Conservation (phyloP, 1,140 invertebrate genomes). For the Drosophila tani region DNA sequence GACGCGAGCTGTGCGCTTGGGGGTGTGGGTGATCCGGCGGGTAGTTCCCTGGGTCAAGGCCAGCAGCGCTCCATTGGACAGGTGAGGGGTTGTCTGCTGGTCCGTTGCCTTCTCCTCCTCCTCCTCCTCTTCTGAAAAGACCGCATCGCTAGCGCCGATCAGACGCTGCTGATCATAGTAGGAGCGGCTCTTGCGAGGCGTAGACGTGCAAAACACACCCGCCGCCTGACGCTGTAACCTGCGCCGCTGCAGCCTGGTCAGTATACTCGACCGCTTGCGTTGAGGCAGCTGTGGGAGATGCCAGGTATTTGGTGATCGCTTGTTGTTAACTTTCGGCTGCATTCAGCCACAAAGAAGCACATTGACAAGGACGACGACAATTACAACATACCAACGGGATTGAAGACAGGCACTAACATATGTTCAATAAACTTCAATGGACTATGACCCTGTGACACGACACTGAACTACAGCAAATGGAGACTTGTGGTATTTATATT, state of each 20-base stretch:
- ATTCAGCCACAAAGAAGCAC: slow-evolving; percentile 24
- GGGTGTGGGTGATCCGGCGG: slow-evolving; percentile 1
- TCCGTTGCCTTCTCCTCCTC: not conserved
- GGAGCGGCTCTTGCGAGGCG: slow-evolving; percentile 67
- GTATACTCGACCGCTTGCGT: slow-evolving; percentile 35
- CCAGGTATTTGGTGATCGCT: slow-evolving; percentile 3
- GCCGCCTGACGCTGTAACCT: slow-evolving; percentile 26
- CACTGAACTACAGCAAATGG: not conserved
- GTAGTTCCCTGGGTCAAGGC: slow-evolving; percentile 16
- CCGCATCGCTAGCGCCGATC: slow-evolving; percentile 20
- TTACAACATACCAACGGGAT: slow-evolving; percentile 4
- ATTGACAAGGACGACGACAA: slow-evolving; percentile 10
- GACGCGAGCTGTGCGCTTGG: slow-evolving; percentile 2
- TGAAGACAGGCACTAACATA: not conserved
- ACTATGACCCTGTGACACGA: not conserved
- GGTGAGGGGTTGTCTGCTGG: slow-evolving; percentile 44
- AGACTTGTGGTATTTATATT: not conserved
- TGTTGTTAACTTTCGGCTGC: slow-evolving; percentile 3
- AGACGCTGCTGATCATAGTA: slow-evolving; percentile 65
- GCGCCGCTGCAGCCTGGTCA: slow-evolving; percentile 47
- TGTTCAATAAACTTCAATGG: not conserved
- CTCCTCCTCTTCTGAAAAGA: not conserved
- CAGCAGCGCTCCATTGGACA: slow-evolving; percentile 20
- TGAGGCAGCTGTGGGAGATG: slow-evolving; percentile 41
- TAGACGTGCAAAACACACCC: slow-evolving; percentile 62